Evolutionary conservation across 2,113 vertebrate species (phyloP).

Genomic region (Larimichthys crocea): DNA sequence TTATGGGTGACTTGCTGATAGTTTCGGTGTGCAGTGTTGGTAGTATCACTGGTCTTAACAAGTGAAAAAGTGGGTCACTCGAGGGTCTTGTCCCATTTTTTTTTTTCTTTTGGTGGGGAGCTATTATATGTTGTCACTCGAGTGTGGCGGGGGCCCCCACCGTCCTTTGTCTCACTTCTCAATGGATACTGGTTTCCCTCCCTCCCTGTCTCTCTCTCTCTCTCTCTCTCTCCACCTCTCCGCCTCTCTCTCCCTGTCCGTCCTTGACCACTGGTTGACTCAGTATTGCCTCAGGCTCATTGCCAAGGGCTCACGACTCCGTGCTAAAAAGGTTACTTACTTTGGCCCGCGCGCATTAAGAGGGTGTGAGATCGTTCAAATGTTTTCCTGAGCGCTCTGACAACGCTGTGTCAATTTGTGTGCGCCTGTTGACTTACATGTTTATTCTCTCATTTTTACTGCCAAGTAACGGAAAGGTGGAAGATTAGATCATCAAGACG

Average conservation of each 20-base stretch:
- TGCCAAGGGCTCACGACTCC: constrained; percentile 52
- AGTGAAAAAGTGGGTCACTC: constrained; percentile 70
- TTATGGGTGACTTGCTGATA: constrained; percentile 49
- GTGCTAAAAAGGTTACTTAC: constrained; percentile 54
- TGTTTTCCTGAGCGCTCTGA: constrained; percentile 15
- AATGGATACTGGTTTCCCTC: constrained; percentile 55
- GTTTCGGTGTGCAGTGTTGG: constrained; percentile 5
- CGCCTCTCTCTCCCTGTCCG: constrained; percentile 4
- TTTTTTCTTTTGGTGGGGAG: constrained; percentile 29
- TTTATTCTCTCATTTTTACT: constrained; percentile 25
- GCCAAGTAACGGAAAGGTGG: not conserved
- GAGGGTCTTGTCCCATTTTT: constrained; percentile 54
- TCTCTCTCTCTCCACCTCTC: constrained; percentile 4
- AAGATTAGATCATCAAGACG: not conserved
- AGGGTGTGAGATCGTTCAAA: constrained; percentile 40
- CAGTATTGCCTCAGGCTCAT: constrained; percentile 54
- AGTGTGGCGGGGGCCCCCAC: constrained; percentile 60
- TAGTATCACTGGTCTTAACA: constrained; percentile 43
- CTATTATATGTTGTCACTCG: constrained; percentile 71
- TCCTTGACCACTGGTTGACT: constrained; percentile 70
- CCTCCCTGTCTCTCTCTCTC: not conserved
- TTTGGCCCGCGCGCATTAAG: constrained; percentile 28
- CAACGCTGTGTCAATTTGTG: not conserved
- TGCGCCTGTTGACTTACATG: not conserved
- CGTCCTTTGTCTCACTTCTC: constrained; percentile 65